Evolutionary conservation across 1,140 invertebrate genomes (phyloP), one percentile per base, ranked within the genome.

Genomic region (Eupristina koningsbergeri): DNA sequence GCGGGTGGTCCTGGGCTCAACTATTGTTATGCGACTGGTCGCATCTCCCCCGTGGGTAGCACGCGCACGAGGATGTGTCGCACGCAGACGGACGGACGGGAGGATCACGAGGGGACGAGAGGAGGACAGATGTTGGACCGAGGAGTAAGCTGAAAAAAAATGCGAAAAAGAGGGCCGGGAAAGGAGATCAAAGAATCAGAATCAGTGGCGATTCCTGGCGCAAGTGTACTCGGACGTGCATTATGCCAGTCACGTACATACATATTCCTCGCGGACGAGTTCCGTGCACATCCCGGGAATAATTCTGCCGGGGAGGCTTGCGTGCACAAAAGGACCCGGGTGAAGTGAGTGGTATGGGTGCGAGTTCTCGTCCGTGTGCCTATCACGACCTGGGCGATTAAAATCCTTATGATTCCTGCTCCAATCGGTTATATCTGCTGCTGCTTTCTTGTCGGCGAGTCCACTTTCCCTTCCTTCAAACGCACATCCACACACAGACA

Each of bases 1-100:
- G 80, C 89, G 91, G 90, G 91, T 92, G 90, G 91, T 91, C 90
- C 88, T 78, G 77, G 87, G 86, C 88, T 91, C 86, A 88, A 89
- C 89, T 88, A 90, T 91, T 91, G 89, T 90, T 91, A 89, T 83
- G 83, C 85, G 86, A 82, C 83, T 88, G 86, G 87, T 80, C 85
- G 78, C 85, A 81, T 36, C 50, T 31, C 71, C 41, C 39, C 75
- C 26, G 74, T 58, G 15, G 29, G 26, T 83, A 58, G 78, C 84
- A 86, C 86, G 17, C 45, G 17, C 45, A 47, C n/a, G 61, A 19
- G 36, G 53, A 69, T 77, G 74, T 77, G 61, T 76, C 73, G 73
- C 61, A 26, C 26, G 69, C 13, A 73, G 36, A 31, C 13, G 29
- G 26, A 41, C 17, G 26, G 31, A 1, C 0, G 15, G 29, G 13